A percentile compares a stretch with the other conserved stretches of the same genome.
These are phyloP conservation scores for Salticus scenicus DNA, from an alignment of 2,888 invertebrate species.

Conservation along the genomic window DNA sequence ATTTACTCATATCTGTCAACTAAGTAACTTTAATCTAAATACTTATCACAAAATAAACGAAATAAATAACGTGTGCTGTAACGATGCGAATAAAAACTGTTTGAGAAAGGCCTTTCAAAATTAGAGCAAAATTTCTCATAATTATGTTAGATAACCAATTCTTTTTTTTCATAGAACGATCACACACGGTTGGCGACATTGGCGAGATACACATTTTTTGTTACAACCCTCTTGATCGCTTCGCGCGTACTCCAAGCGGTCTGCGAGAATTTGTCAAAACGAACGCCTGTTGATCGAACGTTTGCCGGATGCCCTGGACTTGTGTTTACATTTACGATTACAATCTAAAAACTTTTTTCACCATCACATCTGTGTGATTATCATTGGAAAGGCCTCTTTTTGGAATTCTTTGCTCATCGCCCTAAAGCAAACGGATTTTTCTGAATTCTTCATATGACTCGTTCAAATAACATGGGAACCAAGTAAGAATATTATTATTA, in stretches of 20 bases:
- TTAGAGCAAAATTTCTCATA: too few species aligned
- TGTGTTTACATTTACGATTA: not conserved
- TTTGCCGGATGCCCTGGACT: not conserved
- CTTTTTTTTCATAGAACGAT: too few species aligned
- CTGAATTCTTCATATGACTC: not conserved
- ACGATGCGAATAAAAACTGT: too few species aligned
- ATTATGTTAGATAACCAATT: too few species aligned
- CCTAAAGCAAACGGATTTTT: not conserved
- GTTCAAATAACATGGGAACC: slow-evolving; percentile 13
- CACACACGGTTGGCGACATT: not conserved
- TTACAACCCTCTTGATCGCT: not conserved
- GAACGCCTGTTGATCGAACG: slow-evolving; percentile 11
- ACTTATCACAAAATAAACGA: too few species aligned
- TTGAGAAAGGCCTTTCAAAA: too few species aligned
- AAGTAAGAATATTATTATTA: not conserved
- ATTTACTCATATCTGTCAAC: too few species aligned
- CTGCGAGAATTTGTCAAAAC: not conserved
- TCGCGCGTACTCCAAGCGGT: slow-evolving; percentile 12
- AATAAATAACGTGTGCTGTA: too few species aligned
- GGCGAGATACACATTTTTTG: not conserved
- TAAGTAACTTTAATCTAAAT: too few species aligned
- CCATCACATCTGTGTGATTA: not conserved
- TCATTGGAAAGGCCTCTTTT: not conserved
- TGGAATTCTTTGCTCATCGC: not conserved
- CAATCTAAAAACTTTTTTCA: not conserved